Conservation (phyloP, 2,113 vertebrate species). For the Podilymbus podiceps region DNA sequence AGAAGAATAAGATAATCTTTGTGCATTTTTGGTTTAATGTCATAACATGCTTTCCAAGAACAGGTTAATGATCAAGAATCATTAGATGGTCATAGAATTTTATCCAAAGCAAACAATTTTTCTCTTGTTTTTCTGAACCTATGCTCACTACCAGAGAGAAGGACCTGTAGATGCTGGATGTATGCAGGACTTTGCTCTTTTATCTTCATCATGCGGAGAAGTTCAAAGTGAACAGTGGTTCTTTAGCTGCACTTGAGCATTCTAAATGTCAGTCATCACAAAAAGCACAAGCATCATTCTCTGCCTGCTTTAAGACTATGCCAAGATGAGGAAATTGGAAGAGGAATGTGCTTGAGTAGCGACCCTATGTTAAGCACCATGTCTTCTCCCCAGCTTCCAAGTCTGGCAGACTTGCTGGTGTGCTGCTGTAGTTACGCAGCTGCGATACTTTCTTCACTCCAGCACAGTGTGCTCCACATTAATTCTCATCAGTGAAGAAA, state of each 20-base stretch:
- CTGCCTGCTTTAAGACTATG: background rate
- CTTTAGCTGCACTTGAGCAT: background rate
- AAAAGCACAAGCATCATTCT: background rate
- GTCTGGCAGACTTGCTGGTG: background rate
- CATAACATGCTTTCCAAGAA: background rate
- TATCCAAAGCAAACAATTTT: background rate
- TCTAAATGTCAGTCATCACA: background rate
- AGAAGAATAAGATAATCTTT: background rate
- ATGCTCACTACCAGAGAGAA: background rate
- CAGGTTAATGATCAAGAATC: background rate
- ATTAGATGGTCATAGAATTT: background rate
- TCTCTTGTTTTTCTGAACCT: background rate
- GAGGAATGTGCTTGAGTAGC: background rate
- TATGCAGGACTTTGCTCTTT: background rate
- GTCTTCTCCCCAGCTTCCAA: background rate
- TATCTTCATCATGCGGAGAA: background rate
- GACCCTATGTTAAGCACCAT: background rate
- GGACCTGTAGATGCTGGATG: background rate
- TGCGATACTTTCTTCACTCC: background rate
- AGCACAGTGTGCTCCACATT: background rate
- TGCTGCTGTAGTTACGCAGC: background rate
- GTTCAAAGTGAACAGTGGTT: background rate
- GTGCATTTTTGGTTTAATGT: background rate
- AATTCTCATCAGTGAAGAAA: background rate
- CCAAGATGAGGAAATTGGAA: background rate